Percentiles rank a stretch among this genome's conserved stretches.
Evolutionary conservation across 1,140 invertebrate genomes (phyloP).

Genomic region (Halesus radiatus): DNA sequence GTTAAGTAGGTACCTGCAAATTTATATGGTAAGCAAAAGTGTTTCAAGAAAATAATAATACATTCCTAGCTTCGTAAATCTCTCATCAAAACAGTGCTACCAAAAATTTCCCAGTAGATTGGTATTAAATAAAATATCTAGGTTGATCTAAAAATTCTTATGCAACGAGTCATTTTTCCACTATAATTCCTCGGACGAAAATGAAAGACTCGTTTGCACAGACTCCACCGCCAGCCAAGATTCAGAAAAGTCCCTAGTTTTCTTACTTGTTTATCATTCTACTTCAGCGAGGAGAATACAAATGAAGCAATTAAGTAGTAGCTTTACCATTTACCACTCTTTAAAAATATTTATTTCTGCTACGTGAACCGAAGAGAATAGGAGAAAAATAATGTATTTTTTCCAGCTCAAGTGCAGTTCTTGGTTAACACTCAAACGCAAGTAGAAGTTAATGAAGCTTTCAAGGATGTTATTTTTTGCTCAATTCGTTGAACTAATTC

Average conservation of each 20-base stretch:
- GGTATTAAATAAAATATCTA: too few relatives aligned
- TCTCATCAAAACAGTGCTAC: too few relatives aligned
- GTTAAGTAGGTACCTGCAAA: too few relatives aligned
- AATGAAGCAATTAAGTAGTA: constrained; percentile 38
- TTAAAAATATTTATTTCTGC: constrained; percentile 31
- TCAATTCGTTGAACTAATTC: too few relatives aligned
- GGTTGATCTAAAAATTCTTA: too few relatives aligned
- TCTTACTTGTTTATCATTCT: constrained; percentile 26
- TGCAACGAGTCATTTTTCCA: too few relatives aligned
- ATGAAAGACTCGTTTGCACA: too few relatives aligned
- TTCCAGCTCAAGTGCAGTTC: not conserved
- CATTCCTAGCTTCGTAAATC: too few relatives aligned
- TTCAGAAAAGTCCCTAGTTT: not conserved
- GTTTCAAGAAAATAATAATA: too few relatives aligned
- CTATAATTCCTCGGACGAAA: too few relatives aligned
- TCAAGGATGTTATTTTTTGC: not conserved
- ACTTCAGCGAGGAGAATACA: constrained; percentile 29
- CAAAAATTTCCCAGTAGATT: too few relatives aligned
- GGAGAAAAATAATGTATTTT: not conserved
- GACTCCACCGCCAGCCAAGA: not conserved
- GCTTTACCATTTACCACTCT: constrained; percentile 23
- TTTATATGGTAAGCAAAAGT: too few relatives aligned
- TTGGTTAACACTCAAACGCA: not conserved
- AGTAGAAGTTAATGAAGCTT: not conserved
- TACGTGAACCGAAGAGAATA: constrained; percentile 1